Conservation (phyloP, 2,797 vertebrate species). For the Cryptoblepharus egeriae region DNA sequence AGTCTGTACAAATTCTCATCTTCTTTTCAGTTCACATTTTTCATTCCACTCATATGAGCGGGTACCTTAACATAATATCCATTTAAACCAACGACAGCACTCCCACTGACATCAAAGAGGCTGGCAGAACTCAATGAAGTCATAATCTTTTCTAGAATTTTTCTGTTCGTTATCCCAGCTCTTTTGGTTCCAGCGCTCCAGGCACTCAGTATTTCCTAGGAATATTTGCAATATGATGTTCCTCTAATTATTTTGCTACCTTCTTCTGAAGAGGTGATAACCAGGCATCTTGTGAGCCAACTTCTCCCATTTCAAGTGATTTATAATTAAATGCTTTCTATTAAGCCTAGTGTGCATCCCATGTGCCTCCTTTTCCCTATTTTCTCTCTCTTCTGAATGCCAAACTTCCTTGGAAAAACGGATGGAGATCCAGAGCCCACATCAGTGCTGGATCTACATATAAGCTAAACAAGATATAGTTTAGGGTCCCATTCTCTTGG, state of each 20-base stretch:
- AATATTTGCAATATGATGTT: slow-evolving; percentile 7
- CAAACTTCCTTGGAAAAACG: not conserved
- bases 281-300: slow-evolving; percentile 47
- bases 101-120: not conserved
- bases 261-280: slow-evolving; percentile 37
- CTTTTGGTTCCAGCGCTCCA: slow-evolving; percentile 13
- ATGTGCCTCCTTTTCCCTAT: not conserved
- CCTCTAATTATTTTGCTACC: slow-evolving; percentile 42
- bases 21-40: not conserved
- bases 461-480: too few species aligned
- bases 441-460: too few species aligned
- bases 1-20: not conserved
- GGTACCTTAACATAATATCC: accelerated
- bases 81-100: not conserved
- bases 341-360: not conserved
- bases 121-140: slow-evolving; percentile 16
- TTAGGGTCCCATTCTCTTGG: too few species aligned
- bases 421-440: too few species aligned
- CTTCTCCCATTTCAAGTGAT: not conserved
- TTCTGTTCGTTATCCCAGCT: not conserved
- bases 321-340: slow-evolving; percentile 25
- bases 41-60: not conserved
- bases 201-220: slow-evolving; percentile 14
- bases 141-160: slow-evolving; percentile 8
- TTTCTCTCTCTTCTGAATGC: not conserved